Conservation (phyloP, 2,888 invertebrate species). For the Acheta domesticus region DNA sequence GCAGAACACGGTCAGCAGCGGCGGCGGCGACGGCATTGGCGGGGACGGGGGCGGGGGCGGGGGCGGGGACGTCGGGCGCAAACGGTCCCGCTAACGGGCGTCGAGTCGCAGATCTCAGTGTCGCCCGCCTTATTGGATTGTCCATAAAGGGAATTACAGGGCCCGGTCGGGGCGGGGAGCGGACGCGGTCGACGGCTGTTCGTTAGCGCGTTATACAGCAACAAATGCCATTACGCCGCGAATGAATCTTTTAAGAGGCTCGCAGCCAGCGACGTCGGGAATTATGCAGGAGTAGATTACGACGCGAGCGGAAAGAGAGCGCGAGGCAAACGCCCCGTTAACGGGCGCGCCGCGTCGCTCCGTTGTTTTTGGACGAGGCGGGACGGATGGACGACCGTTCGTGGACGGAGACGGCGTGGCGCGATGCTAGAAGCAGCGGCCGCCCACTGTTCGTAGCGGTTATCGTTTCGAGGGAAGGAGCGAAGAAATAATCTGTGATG, state of each 20-base stretch:
- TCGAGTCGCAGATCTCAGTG: not conserved
- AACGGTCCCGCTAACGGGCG: slow-evolving; percentile 5
- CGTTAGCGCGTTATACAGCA: slow-evolving; percentile 4
- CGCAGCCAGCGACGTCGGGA: not conserved
- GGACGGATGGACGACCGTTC: no score
- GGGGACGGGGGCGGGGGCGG: no score
- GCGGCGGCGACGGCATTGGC: no score
- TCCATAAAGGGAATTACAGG: slow-evolving; percentile 8
- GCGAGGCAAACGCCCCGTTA: no score
- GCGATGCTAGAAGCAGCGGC: no score
- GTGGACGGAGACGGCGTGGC: no score
- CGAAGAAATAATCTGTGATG: no score
- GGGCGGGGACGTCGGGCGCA: not conserved
- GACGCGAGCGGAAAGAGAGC: not conserved
- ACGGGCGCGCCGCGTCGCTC: no score
- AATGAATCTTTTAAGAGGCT: slow-evolving; percentile 18
- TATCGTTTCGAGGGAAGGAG: no score
- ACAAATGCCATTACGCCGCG: slow-evolving; percentile 1
- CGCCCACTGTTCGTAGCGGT: no score
- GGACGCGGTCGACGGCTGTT: not conserved
- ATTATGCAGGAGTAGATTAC: slow-evolving; percentile 3
- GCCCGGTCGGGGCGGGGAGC: not conserved
- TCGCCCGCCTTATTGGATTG: slow-evolving; percentile 9
- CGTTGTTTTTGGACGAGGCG: no score
- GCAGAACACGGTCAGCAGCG: no score